phyloP scores from a whole-genome alignment of 2,888 invertebrate genomes.

The Xylota segnis region DNA sequence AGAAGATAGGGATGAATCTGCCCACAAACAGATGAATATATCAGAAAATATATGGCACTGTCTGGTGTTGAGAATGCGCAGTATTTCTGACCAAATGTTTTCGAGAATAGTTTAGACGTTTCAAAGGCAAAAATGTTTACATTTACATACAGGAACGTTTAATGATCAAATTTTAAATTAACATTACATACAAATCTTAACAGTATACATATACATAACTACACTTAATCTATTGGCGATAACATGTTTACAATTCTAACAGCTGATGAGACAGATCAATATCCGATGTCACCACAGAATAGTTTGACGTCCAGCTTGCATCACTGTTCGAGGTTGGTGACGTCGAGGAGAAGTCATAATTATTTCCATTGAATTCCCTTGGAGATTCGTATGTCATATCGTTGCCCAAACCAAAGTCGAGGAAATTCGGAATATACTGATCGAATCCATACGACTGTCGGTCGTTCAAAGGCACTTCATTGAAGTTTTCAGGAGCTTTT shows the following conservation, averaged over 20 bases:
- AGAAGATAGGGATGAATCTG: too few relatives aligned
- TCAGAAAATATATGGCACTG: too few relatives aligned
- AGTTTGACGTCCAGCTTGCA: conserved; percentile 60
- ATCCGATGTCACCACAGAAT: conserved; percentile 44
- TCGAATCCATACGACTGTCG: conserved; percentile 35
- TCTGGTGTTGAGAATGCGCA: too few relatives aligned
- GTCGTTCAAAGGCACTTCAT: conserved; percentile 17
- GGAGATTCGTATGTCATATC: conserved; percentile 34
- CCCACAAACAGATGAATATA: too few relatives aligned
- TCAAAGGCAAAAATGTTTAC: too few relatives aligned
- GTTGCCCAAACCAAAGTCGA: conserved; percentile 49
- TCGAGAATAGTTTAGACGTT: background rate
- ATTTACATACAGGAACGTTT: background rate
- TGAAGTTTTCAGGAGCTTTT: background rate
- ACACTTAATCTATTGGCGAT: conserved; percentile 9
- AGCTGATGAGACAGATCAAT: conserved; percentile 56
- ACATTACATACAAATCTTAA: background rate
- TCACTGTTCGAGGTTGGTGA: conserved; percentile 58
- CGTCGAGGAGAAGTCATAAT: conserved; percentile 30
- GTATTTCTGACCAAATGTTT: background rate
- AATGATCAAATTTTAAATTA: background rate
- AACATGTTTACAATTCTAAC: conserved; percentile 52
- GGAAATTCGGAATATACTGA: conserved; percentile 49
- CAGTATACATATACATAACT: background rate
- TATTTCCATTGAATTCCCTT: background rate